Evolutionary conservation across 64 coral and sea anemone species (phyloP), one percentile per base, ranked within the genome.

Genomic region (Stichodactyla helianthus): DNA sequence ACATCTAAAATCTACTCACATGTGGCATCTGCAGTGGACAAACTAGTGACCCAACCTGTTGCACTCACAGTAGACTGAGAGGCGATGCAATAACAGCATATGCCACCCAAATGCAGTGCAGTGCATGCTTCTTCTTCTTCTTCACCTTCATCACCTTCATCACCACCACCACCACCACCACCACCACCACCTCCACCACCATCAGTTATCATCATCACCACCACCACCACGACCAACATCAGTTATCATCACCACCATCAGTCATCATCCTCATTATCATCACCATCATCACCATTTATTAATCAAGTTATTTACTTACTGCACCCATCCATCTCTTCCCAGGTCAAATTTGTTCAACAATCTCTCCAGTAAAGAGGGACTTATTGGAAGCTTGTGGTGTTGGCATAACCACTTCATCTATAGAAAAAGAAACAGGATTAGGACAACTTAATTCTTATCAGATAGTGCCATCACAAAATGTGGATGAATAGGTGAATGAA

Each of bases 331-430:
- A 87, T 91, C 85, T 71, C 89, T 54, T 61, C 91, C 61, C 10
- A 55, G n/a, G 71, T 91, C 93, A 91, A 88, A 94, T 50, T 82
- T 83, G 19, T 55, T 84, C 16, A 94, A 85, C 20, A 91, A 58
- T 71, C 56, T 94, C 35, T 91, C 93, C 57, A 94, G 19, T 53
- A 94, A 61, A 4, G 93, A 88, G 5, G 67, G 60, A 44, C 85
- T 91, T 26, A 94, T 27, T 19, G 82, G 88, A 59, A 94, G 89
- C 59, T 88, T 94, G 82, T 94, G 86, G 52, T 84, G 76, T 56
- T 88, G 89, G 82, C 89, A 94, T 78, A 91, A 59, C 86, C 84
- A 84, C 82, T 94, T 88, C 93, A 88, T 79, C 93, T 91, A 60
- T 23, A 94, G 77, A 50, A 55, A 27, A 57, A 8, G 22, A 86